Base-by-base conservation (phyloP, 2,797 vertebrate genomes). In the Pseudochirops corinnae region DNA sequence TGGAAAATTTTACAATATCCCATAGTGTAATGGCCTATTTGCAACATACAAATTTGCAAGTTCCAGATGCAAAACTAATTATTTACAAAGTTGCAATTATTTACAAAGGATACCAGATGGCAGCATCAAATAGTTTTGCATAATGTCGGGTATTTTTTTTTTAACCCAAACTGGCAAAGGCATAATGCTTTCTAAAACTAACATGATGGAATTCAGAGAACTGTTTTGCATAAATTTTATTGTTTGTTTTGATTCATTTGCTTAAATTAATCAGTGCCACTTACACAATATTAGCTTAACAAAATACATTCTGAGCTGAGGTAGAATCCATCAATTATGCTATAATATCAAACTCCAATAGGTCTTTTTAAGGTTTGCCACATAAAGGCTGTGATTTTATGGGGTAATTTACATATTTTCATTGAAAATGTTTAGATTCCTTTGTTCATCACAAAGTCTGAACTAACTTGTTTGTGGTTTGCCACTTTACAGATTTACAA, bases 121-220 rank as follows among this genome's bases (percentile, higher is more conserved):
- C 93, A 96, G 93, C 95, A 98, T 95, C 92, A 94, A 90, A 53
- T 33, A 91, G 74, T 57, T 98, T 98, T 97, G 90, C 96, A 96
- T 97, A 90, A 92, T n/a, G 31, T 55, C 3, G 26, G 31, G 26
- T 82, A 6, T 14, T 10, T 91, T 14, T 10, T 91, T 90, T 96
- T 62, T 57, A 52, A 31, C 55, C 55, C 62, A 53, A 91, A 74
- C 0, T 56, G 82, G 53, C 26, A 92, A 67, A 94, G 90, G 55
- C 26, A 93, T 5, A 53, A 31, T n/a, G 0, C 93, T 98, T 97
- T 95, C 56, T 60, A 95, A 60, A 0, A 0, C 92, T 94, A 90
- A 87, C 0, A 46, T 74, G 0, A 18, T 26, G 57, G 2, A 1
- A 14, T 95, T 97, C 91, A 92, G 58, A 94, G 93, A 90, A 98